Percentiles rank a stretch among this genome's conserved stretches.
These are phyloP conservation scores for Itoplectis maculator DNA, from an alignment of 2,888 invertebrate species.

Conservation along the genomic window DNA sequence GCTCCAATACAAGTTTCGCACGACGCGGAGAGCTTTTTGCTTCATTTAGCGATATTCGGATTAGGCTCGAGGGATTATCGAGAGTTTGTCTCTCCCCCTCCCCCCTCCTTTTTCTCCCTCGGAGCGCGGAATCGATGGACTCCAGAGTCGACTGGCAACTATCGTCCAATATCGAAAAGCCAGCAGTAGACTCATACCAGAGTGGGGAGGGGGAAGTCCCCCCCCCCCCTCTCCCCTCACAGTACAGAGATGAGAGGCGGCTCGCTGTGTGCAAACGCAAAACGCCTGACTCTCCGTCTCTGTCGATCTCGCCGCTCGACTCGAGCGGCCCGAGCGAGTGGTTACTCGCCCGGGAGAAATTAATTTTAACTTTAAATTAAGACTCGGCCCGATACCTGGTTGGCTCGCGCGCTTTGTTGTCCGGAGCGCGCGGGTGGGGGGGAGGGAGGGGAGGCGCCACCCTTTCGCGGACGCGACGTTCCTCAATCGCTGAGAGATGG, in stretches of 20 bases:
- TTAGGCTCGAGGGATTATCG: slow-evolving; percentile 49
- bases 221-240: no score
- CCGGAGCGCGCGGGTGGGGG: no score
- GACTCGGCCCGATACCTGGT: slow-evolving; percentile 83
- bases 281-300: slow-evolving; percentile 60
- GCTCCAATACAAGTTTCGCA: slow-evolving; percentile 25
- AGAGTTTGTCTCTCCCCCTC: slow-evolving; percentile 54
- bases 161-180: slow-evolving; percentile 67
- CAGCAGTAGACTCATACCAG: slow-evolving; percentile 53
- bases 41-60: slow-evolving; percentile 61
- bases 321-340: slow-evolving; percentile 50
- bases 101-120: no score
- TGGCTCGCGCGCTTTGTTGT: slow-evolving; percentile 81
- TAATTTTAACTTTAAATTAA: slow-evolving; percentile 85
- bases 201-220: no score
- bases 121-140: slow-evolving; percentile 63
- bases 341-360: slow-evolving; percentile 78
- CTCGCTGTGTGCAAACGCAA: slow-evolving; percentile 70
- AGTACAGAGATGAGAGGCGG: slow-evolving; percentile 67
- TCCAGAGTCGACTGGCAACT: slow-evolving; percentile 59
- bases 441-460: no score
- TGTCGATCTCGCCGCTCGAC: slow-evolving; percentile 1
- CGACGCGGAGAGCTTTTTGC: slow-evolving; percentile 27
- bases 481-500: slow-evolving; percentile 66
- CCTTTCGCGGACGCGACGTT: slow-evolving; percentile 54